Evolutionary conservation across 2,797 vertebrate genomes (phyloP), one percentile per base, ranked within the genome.

Genomic region (Luscinia megarhynchos): DNA sequence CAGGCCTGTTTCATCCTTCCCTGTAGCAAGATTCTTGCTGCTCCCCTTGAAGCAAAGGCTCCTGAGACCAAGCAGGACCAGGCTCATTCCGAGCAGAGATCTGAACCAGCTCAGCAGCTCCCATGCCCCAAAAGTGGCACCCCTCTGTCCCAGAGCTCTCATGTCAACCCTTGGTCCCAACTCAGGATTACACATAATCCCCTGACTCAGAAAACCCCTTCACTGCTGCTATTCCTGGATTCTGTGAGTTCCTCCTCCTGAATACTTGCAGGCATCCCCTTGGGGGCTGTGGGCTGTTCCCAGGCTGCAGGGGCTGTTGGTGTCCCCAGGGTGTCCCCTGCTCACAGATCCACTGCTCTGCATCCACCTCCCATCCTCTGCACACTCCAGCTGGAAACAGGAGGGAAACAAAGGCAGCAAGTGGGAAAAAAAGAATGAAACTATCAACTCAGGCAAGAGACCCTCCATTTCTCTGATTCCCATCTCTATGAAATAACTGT

Each of bases 111-210:
- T 53, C 46, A 15, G 72, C 53, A 75, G n/a, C 48, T 59, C 58
- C 54, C 20, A 10, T 9, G 17, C 23, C 73, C 27, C 38, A 38
- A 12, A 48, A 72, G 30, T 3, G 7, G 11, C 0, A 0, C 9
- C 18, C 7, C 40, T 66, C 23, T 8, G 4, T 29, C 30, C 61
- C 74, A 69, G 61, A 62, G 57, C 2, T 2, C 14, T 66, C 27
- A 3, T 10, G 23, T 4, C 46, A 77, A 27, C 53, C 40, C 46
- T 70, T 46, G 38, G 9, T 48, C 72, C 63, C 72, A 68, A 83
- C 66, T 2, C 3, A 18, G 55, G 55, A n/a, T 38, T 73, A 48
- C 46, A 38, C 40, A 19, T 6, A 45, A 54, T 30, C 43, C 43
- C 73, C 32, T 54, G 68, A 41, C 55, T 50, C 73, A 69, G 51